A percentile compares a stretch with the other conserved stretches of the same genome.
phyloP scores from a whole-genome alignment of 1,140 invertebrate genomes.

The Bradynema listronoti region DNA sequence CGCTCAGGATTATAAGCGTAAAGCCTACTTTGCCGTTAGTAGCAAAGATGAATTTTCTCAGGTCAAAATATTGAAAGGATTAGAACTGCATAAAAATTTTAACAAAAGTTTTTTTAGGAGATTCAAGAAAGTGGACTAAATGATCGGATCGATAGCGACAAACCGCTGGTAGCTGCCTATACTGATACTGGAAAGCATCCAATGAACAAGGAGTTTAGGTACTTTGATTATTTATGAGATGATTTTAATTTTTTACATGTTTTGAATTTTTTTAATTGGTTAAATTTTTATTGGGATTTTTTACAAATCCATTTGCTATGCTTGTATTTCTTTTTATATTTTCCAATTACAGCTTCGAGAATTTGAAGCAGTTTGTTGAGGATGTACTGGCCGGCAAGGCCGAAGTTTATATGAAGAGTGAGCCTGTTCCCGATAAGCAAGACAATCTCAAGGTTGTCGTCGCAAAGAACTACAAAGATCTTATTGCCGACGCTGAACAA shows the following conservation, averaged over 20 bases:
- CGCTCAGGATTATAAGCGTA: conserved; percentile 73
- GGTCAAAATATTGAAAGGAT: conserved; percentile 61
- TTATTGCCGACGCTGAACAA: conserved; percentile 80
- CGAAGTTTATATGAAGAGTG: conserved; percentile 89
- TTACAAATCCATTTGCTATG: not conserved
- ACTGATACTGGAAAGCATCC: conserved; percentile 78
- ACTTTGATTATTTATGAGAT: conserved; percentile 49
- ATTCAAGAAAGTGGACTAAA: conserved; percentile 86
- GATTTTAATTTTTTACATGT: conserved; percentile 59
- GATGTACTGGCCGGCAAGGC: conserved; percentile 75
- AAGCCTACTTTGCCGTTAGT: conserved; percentile 79
- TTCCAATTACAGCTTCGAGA: conserved; percentile 78
- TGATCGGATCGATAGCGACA: conserved; percentile 72
- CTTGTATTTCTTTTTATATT: conserved; percentile 43
- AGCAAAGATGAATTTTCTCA: conserved; percentile 85
- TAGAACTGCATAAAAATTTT: conserved; percentile 6
- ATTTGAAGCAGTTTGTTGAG: conserved; percentile 77
- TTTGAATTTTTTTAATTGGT: not conserved
- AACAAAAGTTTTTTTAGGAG: conserved; percentile 58
- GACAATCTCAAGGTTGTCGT: conserved; percentile 72
- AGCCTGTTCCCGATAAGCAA: conserved; percentile 79
- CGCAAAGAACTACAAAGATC: conserved; percentile 89
- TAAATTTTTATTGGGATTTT: not conserved
- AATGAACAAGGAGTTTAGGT: conserved; percentile 75
- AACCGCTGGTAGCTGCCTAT: conserved; percentile 76